Evolutionary conservation across 1,140 invertebrate genomes (phyloP).

Genomic region (Tachypleus tridentatus): DNA sequence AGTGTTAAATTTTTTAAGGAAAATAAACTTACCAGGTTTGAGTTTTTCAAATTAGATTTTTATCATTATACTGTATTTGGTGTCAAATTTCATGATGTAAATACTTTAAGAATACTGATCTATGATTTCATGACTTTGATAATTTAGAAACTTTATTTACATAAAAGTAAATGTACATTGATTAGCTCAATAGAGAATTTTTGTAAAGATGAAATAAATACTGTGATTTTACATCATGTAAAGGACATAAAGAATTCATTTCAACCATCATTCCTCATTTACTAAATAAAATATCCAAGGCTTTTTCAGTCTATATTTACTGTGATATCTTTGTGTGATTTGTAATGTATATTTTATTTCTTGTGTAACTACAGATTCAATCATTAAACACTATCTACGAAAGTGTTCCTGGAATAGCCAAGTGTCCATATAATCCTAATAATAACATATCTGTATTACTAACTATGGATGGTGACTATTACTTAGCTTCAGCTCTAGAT

Average conservation of each 20-base stretch:
- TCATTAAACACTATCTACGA: slow-evolving; percentile 10
- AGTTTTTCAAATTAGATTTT: too few species aligned
- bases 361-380: slow-evolving; percentile 21
- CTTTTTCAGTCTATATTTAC: not conserved
- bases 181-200: not conserved
- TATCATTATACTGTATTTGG: too few species aligned
- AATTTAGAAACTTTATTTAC: too few species aligned
- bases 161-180: too few species aligned
- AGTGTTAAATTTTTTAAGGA: too few species aligned
- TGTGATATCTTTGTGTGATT: not conserved
- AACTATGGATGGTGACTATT: slow-evolving; percentile 58
- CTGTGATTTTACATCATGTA: not conserved
- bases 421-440: slow-evolving; percentile 81
- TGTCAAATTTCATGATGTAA: too few species aligned
- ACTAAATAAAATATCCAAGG: not conserved
- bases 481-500: slow-evolving; percentile 67
- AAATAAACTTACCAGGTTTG: too few species aligned
- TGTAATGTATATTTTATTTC: slow-evolving; percentile 51
- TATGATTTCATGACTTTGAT: too few species aligned
- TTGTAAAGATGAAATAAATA: not conserved
- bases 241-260: too few species aligned
- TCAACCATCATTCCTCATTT: not conserved
- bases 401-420: slow-evolving; percentile 48
- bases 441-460: slow-evolving; percentile 85
- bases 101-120: too few species aligned